Conservation (phyloP, 2,888 invertebrate species). For the Eupithecia insigniata region DNA sequence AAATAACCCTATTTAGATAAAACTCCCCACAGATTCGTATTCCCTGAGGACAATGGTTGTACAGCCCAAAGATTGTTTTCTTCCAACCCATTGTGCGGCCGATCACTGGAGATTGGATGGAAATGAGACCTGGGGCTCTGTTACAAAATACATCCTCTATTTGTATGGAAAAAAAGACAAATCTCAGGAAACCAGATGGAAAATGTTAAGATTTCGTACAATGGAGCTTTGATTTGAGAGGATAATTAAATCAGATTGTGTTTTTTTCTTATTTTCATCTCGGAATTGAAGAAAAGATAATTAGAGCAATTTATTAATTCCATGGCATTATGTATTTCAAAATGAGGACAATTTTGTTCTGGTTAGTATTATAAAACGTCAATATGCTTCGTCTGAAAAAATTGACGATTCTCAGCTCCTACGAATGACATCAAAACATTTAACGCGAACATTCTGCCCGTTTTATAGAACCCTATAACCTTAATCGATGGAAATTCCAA, state of each 20-base stretch:
- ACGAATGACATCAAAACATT: background rate
- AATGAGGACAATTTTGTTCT: background rate
- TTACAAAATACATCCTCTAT: slow-evolving; percentile 39
- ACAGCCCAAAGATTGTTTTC: slow-evolving; percentile 70
- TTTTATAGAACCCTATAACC: slow-evolving; percentile 9
- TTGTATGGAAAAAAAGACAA: slow-evolving; percentile 27
- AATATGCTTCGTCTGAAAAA: background rate
- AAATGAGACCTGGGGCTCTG: slow-evolving; percentile 59
- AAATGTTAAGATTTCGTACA: slow-evolving; percentile 17
- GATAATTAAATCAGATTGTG: slow-evolving; percentile 11
- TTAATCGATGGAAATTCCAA: slow-evolving; percentile 33
- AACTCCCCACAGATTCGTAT: slow-evolving; percentile 11
- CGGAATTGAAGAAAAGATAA: background rate
- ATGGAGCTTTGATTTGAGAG: background rate
- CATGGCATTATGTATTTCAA: background rate
- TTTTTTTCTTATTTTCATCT: background rate
- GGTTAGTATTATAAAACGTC: background rate
- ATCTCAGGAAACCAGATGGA: slow-evolving; percentile 21
- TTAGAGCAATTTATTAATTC: background rate
- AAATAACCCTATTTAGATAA: slow-evolving; percentile 12
- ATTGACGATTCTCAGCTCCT: background rate
- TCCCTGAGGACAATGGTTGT: slow-evolving; percentile 49
- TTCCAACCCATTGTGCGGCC: slow-evolving; percentile 67
- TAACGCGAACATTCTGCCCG: background rate
- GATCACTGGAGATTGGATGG: slow-evolving; percentile 64